These are phyloP conservation scores for Perca fluviatilis DNA, from an alignment of 2,113 vertebrate species.

Conservation along the genomic window DNA sequence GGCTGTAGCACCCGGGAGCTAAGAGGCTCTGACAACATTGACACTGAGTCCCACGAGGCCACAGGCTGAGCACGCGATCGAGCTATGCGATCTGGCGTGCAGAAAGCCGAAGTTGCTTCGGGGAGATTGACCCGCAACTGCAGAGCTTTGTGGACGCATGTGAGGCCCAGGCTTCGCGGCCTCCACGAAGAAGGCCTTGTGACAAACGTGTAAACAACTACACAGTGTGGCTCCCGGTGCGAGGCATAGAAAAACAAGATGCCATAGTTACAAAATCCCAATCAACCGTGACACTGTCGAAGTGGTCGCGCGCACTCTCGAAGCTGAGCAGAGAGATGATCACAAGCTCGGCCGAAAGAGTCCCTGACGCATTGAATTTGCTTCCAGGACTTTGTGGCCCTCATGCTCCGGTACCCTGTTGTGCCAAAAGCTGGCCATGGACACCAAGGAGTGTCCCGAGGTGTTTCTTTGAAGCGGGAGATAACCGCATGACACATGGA, in stretches of 20 bases:
- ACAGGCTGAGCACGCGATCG: not conserved
- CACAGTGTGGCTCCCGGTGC: slow-evolving; percentile 9
- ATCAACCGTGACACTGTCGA: slow-evolving; percentile 3
- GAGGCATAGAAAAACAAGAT: not conserved
- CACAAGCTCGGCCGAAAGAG: not conserved
- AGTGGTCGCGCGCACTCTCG: rapidly evolving
- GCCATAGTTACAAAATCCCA: not conserved
- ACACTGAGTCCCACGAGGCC: not conserved
- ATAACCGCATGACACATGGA: slow-evolving; percentile 14
- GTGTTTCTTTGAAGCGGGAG: slow-evolving; percentile 6
- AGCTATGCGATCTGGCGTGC: not conserved
- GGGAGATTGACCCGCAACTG: not conserved
- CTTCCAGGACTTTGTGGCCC: not conserved
- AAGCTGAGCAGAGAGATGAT: not conserved
- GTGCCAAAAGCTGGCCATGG: not conserved
- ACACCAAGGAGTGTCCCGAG: slow-evolving; percentile 32
- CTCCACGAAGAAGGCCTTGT: not conserved
- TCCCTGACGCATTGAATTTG: not conserved
- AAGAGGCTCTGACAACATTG: not conserved
- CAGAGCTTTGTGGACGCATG: not conserved
- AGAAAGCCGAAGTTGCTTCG: not conserved
- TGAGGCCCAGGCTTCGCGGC: not conserved
- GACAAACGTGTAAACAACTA: not conserved
- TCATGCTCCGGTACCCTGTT: slow-evolving; percentile 3
- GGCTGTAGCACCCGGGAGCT: not conserved